These are phyloP conservation scores for Ophraella communa DNA, from an alignment of 2,888 invertebrate genomes.

Conservation along the genomic window DNA sequence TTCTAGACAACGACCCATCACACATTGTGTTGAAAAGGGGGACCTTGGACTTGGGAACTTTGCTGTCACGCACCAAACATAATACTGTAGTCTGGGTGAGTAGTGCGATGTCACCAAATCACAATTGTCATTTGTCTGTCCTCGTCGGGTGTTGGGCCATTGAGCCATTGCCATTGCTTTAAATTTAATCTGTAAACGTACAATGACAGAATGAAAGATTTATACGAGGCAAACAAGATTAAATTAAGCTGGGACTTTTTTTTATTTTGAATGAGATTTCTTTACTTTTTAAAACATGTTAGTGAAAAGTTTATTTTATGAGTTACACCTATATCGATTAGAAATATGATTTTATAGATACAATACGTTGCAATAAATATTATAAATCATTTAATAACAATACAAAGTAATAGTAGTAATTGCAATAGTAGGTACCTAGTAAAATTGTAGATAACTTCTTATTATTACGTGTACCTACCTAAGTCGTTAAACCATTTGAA, in stretches of 20 bases:
- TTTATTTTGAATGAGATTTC: background rate
- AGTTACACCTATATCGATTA: no score
- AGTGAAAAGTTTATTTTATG: no score
- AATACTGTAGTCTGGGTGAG: constrained; percentile 50
- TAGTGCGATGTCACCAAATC: constrained; percentile 56
- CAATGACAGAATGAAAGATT: constrained; percentile 16
- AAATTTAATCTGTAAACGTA: constrained; percentile 28
- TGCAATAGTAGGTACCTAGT: no score
- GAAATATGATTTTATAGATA: no score
- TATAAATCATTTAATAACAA: no score
- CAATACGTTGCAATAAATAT: no score
- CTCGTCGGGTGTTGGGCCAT: constrained; percentile 45
- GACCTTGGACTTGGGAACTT: constrained; percentile 35
- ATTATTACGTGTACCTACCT: no score
- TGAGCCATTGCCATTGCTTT: constrained; percentile 36
- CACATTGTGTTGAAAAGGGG: constrained; percentile 27
- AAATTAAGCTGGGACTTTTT: background rate
- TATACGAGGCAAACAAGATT: background rate
- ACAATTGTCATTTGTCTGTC: constrained; percentile 54
- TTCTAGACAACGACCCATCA: constrained; percentile 24
- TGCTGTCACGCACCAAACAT: constrained; percentile 54
- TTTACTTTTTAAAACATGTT: no score
- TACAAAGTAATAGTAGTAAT: no score
- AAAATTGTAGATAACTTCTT: no score
- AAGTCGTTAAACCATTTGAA: no score